Conservation (phyloP, 2,797 vertebrate species). For the Fistularia commersonii region DNA sequence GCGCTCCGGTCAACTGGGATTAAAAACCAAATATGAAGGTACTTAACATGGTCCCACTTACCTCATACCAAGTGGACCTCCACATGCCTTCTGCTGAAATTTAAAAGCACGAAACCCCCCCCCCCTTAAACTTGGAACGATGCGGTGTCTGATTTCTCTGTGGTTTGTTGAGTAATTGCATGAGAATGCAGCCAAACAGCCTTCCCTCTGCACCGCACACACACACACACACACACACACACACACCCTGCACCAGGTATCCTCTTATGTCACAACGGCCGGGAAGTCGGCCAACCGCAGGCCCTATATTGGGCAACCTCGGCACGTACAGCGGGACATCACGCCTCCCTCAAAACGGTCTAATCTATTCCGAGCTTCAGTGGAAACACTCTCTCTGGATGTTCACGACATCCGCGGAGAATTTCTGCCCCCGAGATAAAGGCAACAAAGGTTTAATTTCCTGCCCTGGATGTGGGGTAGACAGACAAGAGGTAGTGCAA, state of each 20-base stretch:
- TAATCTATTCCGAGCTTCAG: constrained; percentile 35
- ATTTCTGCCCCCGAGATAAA: too few species aligned
- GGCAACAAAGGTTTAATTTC: constrained; percentile 16
- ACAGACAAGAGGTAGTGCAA: constrained; percentile 3
- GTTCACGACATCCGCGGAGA: too few species aligned
- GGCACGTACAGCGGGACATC: constrained; percentile 10
- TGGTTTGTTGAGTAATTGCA: constrained; percentile 47
- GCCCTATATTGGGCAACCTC: constrained; percentile 50
- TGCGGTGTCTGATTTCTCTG: constrained; percentile 2
- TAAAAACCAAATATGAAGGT: too few species aligned
- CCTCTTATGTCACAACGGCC: constrained; percentile 53
- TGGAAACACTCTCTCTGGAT: constrained; percentile 48
- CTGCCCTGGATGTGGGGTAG: constrained; percentile 17
- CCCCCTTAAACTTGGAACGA: neutral
- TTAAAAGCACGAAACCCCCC: neutral
- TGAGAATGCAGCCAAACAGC: constrained; percentile 21
- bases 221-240: neutral
- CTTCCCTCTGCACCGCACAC: too few species aligned
- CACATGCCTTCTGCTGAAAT: neutral
- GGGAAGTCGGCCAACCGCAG: constrained; percentile 42
- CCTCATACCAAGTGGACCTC: neutral
- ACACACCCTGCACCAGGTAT: constrained; percentile 41
- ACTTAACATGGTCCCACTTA: too few species aligned
- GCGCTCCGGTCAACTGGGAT: too few species aligned
- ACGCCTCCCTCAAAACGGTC: constrained; percentile 59